Conservation (phyloP, 2,888 invertebrate species). For the Hololepta plana region DNA sequence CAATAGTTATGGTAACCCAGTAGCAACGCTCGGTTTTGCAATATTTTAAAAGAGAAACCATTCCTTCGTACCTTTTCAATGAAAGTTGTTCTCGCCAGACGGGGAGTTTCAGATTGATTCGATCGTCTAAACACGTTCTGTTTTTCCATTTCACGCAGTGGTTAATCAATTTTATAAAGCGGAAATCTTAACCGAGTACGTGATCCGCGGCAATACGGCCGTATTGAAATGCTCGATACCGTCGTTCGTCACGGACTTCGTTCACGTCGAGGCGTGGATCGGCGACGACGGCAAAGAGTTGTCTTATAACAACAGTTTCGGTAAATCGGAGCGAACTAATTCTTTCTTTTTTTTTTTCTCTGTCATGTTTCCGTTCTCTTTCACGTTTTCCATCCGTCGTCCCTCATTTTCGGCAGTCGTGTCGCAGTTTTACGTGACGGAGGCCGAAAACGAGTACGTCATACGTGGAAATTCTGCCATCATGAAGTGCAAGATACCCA, state of each 20-base stretch:
- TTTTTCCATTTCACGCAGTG: too few species aligned
- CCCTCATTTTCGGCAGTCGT: conserved; percentile 47
- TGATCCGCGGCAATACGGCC: conserved; percentile 53
- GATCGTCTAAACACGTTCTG: too few species aligned
- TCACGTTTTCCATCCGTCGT: too few species aligned
- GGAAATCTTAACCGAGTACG: conserved; percentile 54
- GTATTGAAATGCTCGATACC: conserved; percentile 57
- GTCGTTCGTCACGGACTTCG: conserved; percentile 57
- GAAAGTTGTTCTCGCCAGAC: conserved; percentile 3
- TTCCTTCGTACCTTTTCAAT: conserved; percentile 1
- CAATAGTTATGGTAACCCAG: conserved; percentile 54
- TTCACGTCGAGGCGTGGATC: conserved; percentile 47
- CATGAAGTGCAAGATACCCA: conserved; percentile 86
- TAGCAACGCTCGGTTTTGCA: too few species aligned
- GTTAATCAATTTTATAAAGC: conserved; percentile 55
- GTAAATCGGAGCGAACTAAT: conserved; percentile 27
- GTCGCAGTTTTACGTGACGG: conserved; percentile 75
- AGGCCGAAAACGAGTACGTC: conserved; percentile 87
- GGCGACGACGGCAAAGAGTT: conserved; percentile 40
- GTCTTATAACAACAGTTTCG: conserved; percentile 30
- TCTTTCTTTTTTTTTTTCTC: neutral
- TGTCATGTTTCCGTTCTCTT: neutral
- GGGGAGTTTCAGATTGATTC: conserved; percentile 1
- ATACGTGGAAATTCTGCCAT: conserved; percentile 83
- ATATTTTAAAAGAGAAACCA: neutral